Percentiles rank a stretch among this genome's conserved stretches.
Conservation (phyloP, 2,797 vertebrate genomes). For the Pseudomugil tenellus region DNA sequence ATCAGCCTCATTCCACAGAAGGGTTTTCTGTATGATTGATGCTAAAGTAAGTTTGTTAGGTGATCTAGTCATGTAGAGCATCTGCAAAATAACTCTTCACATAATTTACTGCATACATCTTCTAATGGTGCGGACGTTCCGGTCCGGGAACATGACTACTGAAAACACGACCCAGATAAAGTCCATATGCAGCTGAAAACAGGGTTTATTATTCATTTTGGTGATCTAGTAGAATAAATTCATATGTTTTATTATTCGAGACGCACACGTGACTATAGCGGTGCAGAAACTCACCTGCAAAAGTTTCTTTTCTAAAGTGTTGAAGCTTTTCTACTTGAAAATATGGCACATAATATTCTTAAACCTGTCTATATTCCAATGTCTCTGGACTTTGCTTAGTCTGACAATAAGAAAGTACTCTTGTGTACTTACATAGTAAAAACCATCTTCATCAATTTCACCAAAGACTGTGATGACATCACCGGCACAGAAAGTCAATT, state of each 20-base stretch:
- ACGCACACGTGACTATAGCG: too few relatives aligned
- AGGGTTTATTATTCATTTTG: too few relatives aligned
- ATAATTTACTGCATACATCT: too few relatives aligned
- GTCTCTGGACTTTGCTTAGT: not conserved
- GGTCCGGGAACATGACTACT: too few relatives aligned
- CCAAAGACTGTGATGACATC: constrained; percentile 96
- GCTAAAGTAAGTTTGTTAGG: not conserved
- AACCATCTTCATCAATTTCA: constrained; percentile 98
- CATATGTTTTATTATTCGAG: too few relatives aligned
- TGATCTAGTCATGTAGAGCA: not conserved
- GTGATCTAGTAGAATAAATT: too few relatives aligned
- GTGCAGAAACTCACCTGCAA: too few relatives aligned
- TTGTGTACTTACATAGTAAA: constrained; percentile 92
- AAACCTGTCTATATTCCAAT: not conserved
- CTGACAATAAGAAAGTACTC: not conserved
- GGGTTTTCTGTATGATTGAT: not conserved
- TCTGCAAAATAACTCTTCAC: not conserved
- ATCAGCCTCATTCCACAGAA: not conserved
- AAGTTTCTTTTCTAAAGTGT: too few relatives aligned
- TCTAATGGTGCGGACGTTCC: too few relatives aligned
- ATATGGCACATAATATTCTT: not conserved
- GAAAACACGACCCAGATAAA: too few relatives aligned
- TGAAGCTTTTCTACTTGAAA: too few relatives aligned
- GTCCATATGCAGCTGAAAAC: too few relatives aligned
- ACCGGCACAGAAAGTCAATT: constrained; percentile 96